phyloP scores from a whole-genome alignment of 2,888 invertebrate species.

The Tiphia femorata region DNA sequence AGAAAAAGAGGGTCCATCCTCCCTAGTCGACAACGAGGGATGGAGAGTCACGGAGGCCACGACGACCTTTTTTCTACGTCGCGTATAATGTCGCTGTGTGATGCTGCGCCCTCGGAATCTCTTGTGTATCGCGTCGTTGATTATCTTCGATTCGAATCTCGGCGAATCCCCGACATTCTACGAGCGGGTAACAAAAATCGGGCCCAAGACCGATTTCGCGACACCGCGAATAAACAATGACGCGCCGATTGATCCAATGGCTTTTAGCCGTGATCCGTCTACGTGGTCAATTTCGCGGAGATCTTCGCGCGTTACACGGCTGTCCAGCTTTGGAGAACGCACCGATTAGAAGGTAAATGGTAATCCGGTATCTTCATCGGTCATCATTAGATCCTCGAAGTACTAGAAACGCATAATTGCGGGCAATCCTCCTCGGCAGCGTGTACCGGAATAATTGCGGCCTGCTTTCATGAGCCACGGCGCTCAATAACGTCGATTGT shows the following conservation, averaged over 20 bases:
- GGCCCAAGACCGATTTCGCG: too few relatives aligned
- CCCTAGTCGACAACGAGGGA: slow-evolving; percentile 14
- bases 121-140: slow-evolving; percentile 34
- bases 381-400: slow-evolving; percentile 33
- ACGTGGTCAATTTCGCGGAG: too few relatives aligned
- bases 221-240: too few relatives aligned
- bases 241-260: too few relatives aligned
- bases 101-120: slow-evolving; percentile 45
- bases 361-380: slow-evolving; percentile 26
- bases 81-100: slow-evolving; percentile 56
- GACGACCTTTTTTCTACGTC: slow-evolving; percentile 37
- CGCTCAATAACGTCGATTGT: slow-evolving; percentile 19
- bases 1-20: too few relatives aligned
- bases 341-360: too few relatives aligned
- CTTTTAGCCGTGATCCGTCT: too few relatives aligned
- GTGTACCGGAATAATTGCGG: slow-evolving; percentile 37
- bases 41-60: slow-evolving; percentile 23
- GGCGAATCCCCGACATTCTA: too few relatives aligned
- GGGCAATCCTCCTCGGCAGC: slow-evolving; percentile 30
- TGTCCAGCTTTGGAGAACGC: too few relatives aligned
- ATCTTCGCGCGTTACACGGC: too few relatives aligned
- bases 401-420: slow-evolving; percentile 42
- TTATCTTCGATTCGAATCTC: slow-evolving; percentile 28
- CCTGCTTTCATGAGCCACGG: slow-evolving; percentile 22
- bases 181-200: too few relatives aligned